A percentile compares a stretch with the other conserved stretches of the same genome.
phyloP scores from a whole-genome alignment of 2,797 vertebrate genomes.

The Melanotaenia trifasciata region DNA sequence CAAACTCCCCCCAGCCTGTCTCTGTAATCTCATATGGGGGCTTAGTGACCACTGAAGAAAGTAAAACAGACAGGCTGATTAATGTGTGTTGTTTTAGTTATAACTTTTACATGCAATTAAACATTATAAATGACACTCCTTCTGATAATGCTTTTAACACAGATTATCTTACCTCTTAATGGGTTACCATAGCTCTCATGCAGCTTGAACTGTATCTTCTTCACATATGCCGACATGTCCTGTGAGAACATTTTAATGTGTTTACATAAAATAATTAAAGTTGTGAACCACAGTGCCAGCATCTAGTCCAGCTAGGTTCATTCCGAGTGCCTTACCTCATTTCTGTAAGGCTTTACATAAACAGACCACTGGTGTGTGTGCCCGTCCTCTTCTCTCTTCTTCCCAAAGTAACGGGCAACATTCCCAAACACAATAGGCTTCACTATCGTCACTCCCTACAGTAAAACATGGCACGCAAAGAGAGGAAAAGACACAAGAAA shows the following conservation, averaged over 20 bases:
- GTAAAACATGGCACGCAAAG: background rate
- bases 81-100: background rate
- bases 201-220: constrained; percentile 98
- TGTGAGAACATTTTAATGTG: constrained; percentile 55
- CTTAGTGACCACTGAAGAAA: constrained; percentile 92
- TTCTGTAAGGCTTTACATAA: constrained; percentile 96
- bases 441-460: constrained; percentile 95
- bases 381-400: constrained; percentile 96
- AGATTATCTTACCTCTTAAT: constrained; percentile 87
- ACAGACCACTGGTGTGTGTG: constrained; percentile 99
- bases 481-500: no score
- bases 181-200: constrained; percentile 98
- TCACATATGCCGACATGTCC: constrained; percentile 99
- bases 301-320: background rate
- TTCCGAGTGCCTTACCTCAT: constrained; percentile 85
- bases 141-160: background rate
- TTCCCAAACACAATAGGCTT: constrained; percentile 98
- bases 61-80: constrained; percentile 6
- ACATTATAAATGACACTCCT: background rate
- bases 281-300: no score
- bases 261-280: background rate
- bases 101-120: background rate
- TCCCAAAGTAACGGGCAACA: constrained; percentile 96
- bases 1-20: constrained; percentile 99
- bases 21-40: constrained; percentile 99